Evolutionary conservation across 2,888 invertebrate species (phyloP).

Genomic region (Scaptomyza cyrtandrae): DNA sequence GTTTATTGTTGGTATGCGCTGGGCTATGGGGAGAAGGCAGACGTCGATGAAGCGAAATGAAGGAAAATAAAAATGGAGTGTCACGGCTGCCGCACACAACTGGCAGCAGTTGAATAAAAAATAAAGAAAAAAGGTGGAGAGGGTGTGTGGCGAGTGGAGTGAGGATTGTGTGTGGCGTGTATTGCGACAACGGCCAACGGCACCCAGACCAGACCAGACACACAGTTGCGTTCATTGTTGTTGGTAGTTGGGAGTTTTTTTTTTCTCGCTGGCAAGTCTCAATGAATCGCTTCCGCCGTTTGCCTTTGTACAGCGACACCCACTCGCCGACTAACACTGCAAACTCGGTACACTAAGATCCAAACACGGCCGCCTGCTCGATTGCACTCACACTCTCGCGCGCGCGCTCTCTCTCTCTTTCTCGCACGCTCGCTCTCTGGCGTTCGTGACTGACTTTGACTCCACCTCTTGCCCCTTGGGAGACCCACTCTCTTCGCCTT

Average conservation of each 20-base stretch:
- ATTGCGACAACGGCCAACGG: constrained; percentile 5
- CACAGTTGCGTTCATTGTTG: constrained; percentile 56
- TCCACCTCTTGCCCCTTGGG: constrained; percentile 62
- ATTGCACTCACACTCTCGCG: constrained; percentile 18
- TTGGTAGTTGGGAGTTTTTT: constrained; percentile 27
- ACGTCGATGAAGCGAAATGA: constrained; percentile 40
- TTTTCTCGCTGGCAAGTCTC: constrained; percentile 36
- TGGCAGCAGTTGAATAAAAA: constrained; percentile 31
- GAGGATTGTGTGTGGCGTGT: neutral
- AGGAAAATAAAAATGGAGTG: constrained; percentile 77
- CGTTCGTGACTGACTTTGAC: constrained; percentile 34
- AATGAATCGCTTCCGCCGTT: constrained; percentile 65
- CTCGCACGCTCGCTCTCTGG: constrained; percentile 12
- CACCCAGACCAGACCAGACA: constrained; percentile 26
- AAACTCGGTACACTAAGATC: constrained; percentile 10
- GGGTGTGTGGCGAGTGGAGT: constrained; percentile 13
- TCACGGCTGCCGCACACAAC: constrained; percentile 69
- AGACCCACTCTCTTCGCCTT: constrained; percentile 31
- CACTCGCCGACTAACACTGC: constrained; percentile 47
- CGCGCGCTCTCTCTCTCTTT: constrained; percentile 17
- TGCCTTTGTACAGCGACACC: constrained; percentile 52
- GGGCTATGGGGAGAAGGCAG: neutral
- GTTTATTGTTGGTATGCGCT: constrained; percentile 7
- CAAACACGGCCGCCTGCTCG: constrained; percentile 13
- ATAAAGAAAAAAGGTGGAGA: neutral